phyloP scores from a whole-genome alignment of 2,888 invertebrate species.

The Sycophila texana region DNA sequence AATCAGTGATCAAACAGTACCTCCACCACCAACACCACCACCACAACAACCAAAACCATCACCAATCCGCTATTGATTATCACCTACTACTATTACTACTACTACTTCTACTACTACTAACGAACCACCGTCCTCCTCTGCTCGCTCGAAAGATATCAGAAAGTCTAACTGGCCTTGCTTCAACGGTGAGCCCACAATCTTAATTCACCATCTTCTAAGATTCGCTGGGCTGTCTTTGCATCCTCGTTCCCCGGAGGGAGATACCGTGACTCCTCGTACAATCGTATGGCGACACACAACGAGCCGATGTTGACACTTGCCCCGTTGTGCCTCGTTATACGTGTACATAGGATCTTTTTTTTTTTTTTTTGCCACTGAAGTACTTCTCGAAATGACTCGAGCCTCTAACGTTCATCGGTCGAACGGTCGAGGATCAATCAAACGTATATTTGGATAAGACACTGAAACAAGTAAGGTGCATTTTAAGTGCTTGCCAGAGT shows the following conservation, averaged over 20 bases:
- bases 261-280: too few species aligned
- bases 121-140: conserved; percentile 64
- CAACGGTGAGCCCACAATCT: conserved; percentile 68
- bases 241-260: conserved; percentile 2
- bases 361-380: too few species aligned
- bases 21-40: conserved; percentile 41
- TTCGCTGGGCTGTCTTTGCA: conserved; percentile 49
- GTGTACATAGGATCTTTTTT: too few species aligned
- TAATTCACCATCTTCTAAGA: conserved; percentile 51
- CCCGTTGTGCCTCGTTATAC: too few species aligned
- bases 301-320: too few species aligned
- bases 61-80: conserved; percentile 59
- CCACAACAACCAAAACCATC: conserved; percentile 56
- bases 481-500: conserved; percentile 35
- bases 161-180: conserved; percentile 64
- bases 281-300: too few species aligned
- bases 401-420: not conserved
- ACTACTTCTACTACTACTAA: conserved; percentile 54
- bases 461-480: conserved; percentile 9
- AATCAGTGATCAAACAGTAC: conserved; percentile 49
- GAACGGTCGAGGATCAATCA: conserved; percentile 1
- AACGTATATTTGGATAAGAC: conserved; percentile 21
- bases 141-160: conserved; percentile 64
- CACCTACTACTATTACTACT: conserved; percentile 41
- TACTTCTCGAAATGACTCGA: conserved; percentile 6